Percentiles rank a stretch among this genome's conserved stretches.
These are phyloP conservation scores for Drosophila miranda DNA, from an alignment of 1,140 invertebrate genomes.

Conservation along the genomic window DNA sequence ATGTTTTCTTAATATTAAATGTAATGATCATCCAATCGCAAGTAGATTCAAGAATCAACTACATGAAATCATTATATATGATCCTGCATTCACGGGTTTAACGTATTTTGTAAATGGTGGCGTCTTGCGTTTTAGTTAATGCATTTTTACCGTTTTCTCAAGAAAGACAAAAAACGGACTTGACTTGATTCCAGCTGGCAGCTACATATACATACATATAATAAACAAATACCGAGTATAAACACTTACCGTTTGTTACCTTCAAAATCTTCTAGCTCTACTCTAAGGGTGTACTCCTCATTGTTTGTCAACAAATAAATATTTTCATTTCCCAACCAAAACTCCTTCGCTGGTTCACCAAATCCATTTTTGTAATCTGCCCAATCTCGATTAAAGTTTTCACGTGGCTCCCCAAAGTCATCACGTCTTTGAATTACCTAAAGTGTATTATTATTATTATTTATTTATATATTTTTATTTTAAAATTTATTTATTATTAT, in stretches of 20 bases:
- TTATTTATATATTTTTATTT: background rate
- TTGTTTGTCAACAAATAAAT: slow-evolving; percentile 98
- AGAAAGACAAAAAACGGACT: too few relatives aligned
- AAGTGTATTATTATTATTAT: slow-evolving; percentile 27
- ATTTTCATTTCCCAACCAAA: slow-evolving; percentile 97
- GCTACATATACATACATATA: too few relatives aligned
- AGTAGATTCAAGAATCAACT: too few relatives aligned
- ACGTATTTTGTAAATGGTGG: too few relatives aligned
- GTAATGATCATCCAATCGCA: too few relatives aligned
- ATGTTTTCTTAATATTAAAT: too few relatives aligned
- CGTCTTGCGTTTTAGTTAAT: too few relatives aligned
- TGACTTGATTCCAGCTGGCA: too few relatives aligned
- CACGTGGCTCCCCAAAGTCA: slow-evolving; percentile 92
- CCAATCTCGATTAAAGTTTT: slow-evolving; percentile 97
- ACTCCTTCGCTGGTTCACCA: slow-evolving; percentile 93
- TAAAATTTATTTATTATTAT: background rate
- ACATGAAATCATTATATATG: too few relatives aligned
- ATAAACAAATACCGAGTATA: background rate
- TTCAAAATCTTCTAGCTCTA: slow-evolving; percentile 96
- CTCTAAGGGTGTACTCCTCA: slow-evolving; percentile 93
- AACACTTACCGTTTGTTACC: slow-evolving; percentile 91
- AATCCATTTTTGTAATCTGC: slow-evolving; percentile 98
- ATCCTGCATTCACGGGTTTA: too few relatives aligned
- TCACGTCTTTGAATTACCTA: slow-evolving; percentile 95
- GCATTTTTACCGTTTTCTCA: too few relatives aligned